These are phyloP conservation scores for Aptenodytes forsteri DNA, from an alignment of 2,113 vertebrate genomes.

Conservation along the genomic window DNA sequence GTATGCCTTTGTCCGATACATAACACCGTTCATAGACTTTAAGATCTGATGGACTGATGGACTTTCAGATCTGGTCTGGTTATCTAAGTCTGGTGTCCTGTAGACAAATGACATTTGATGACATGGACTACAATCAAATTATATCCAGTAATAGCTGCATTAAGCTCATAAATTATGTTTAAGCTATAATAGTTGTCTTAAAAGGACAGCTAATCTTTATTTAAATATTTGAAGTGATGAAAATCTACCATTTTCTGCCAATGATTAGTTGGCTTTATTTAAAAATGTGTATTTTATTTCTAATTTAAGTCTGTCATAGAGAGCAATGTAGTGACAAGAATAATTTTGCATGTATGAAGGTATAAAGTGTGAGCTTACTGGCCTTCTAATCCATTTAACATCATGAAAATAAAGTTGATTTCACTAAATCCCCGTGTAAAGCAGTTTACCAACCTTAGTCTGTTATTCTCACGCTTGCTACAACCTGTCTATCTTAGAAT, in stretches of 20 bases:
- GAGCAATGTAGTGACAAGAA: background rate
- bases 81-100: background rate
- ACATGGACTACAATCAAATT: background rate
- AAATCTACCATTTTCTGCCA: background rate
- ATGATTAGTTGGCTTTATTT: background rate
- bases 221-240: constrained; percentile 32
- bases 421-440: background rate
- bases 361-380: constrained; percentile 5
- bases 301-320: background rate
- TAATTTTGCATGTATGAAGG: constrained; percentile 14
- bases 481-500: background rate
- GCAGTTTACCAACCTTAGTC: background rate
- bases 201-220: constrained; percentile 24
- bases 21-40: background rate
- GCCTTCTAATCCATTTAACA: constrained; percentile 12
- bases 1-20: background rate
- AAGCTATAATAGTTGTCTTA: background rate
- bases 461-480: background rate
- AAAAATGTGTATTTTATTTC: constrained; percentile 1
- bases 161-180: constrained; percentile 13
- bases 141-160: background rate
- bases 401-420: constrained; percentile 23
- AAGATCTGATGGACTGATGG: background rate
- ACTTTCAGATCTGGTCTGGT: background rate
- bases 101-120: background rate